Evolutionary conservation across 2,797 vertebrate genomes (phyloP).

Genomic region (Sebastes cheni): DNA sequence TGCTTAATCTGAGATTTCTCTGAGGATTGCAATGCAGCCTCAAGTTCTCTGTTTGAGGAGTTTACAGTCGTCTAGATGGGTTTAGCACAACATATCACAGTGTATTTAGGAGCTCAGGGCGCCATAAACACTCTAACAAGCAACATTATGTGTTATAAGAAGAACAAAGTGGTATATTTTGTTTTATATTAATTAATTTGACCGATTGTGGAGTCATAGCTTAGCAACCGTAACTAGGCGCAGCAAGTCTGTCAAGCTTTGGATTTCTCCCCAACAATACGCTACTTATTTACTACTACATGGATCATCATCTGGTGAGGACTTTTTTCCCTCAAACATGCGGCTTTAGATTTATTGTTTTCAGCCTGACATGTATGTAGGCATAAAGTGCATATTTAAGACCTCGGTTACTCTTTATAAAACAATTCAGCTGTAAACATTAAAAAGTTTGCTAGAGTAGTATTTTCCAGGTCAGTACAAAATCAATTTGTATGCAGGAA

Average conservation of each 20-base stretch:
- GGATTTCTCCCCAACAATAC: neutral
- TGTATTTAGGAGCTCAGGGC: neutral
- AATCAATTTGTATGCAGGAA: too few relatives aligned
- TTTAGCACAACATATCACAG: neutral
- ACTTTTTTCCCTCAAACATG: neutral
- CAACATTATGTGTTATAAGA: neutral
- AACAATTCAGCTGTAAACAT: too few relatives aligned
- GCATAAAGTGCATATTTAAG: neutral
- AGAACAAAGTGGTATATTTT: neutral
- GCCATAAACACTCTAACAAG: neutral
- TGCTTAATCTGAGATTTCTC: slow-evolving; percentile 39
- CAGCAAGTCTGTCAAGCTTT: neutral
- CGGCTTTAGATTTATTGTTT: neutral
- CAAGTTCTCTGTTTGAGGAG: slow-evolving; percentile 18
- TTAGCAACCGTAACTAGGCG: neutral
- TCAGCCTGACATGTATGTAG: neutral
- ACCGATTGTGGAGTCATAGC: neutral
- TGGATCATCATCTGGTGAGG: neutral
- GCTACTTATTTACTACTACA: too few relatives aligned
- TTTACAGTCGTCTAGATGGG: slow-evolving; percentile 5
- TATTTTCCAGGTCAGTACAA: too few relatives aligned
- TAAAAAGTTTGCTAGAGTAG: too few relatives aligned
- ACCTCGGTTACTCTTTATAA: neutral
- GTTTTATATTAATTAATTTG: neutral
- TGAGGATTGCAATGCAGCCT: slow-evolving; percentile 11